Evolutionary conservation across 2,113 vertebrate species (phyloP), one percentile per base, ranked within the genome.

Genomic region (Takifugu flavidus): DNA sequence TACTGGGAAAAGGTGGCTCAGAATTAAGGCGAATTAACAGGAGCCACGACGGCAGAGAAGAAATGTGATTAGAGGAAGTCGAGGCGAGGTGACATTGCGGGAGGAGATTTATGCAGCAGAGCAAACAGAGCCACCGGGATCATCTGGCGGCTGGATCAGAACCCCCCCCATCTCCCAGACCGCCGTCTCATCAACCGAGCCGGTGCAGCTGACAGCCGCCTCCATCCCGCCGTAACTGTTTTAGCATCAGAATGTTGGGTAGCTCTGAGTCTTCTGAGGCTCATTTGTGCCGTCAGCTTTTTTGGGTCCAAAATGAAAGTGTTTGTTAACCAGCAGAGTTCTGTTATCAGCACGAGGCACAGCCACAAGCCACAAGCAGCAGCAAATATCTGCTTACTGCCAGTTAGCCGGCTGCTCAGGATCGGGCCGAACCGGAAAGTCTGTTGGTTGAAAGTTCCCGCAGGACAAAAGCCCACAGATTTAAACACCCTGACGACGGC

Each of bases 81-180:
- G 72, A 62, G 66, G 72, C 71, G 66, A 87, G 84, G 86, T 89
- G 87, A 88, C 82, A 82, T 82, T 88, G 83, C 59, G 64, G 79
- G 82, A 82, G 70, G 69, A 75, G 79, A 84, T 86, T 77, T 87
- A 20, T 20, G 20, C 20, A 72, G 15, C 53, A 34, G 71, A 63
- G 79, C 84, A 85, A 88, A 88, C 80, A 87, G 77, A 78, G 74
- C 64, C 20, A 67, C 53, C 49, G 58, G 73, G 71, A 79, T 77
- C 81, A 84, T 86, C 79, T 80, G 81, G 71, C 44, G 20, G 60
- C 65, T 28, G 74, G 53, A 56, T 68, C 65, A 0, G 58, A 56
- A 63, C 56, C 53, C 67, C 57, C 31, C 20, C 49, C 20, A 20
- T 20, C 47, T 50, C n/a, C 6, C 54, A 67, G 80, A 62, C 77